phyloP scores from a whole-genome alignment of 2,113 vertebrate species.

The Lagopus muta region DNA sequence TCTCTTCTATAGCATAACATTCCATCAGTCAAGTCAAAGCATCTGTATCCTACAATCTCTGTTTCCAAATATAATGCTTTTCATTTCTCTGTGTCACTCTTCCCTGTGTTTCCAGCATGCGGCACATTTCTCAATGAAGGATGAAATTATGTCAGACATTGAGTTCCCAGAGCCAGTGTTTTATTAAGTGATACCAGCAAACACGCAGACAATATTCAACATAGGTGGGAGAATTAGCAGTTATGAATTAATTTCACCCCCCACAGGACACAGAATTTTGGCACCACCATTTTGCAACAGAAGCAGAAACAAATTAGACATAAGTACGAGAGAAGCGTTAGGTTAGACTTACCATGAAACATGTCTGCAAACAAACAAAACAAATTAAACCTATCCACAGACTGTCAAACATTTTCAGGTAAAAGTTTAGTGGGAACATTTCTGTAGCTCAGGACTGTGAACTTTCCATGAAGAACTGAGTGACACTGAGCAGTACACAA shows the following conservation, averaged over 20 bases:
- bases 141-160: conserved; percentile 9
- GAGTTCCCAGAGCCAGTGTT: neutral
- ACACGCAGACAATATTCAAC: neutral
- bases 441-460: neutral
- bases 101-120: neutral
- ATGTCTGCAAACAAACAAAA: neutral
- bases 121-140: conserved; percentile 14
- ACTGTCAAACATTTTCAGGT: neutral
- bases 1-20: neutral
- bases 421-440: neutral
- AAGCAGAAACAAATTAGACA: neutral
- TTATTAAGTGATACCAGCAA: neutral
- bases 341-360: neutral
- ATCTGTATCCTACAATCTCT: neutral
- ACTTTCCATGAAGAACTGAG: neutral
- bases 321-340: neutral
- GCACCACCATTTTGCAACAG: neutral
- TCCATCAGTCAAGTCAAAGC: neutral
- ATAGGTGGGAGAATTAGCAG: neutral
- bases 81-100: conserved; percentile 1
- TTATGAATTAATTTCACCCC: neutral
- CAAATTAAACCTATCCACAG: neutral
- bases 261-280: neutral
- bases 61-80: conserved; percentile 29
- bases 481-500: neutral